Base-by-base conservation (phyloP, 2,888 invertebrate species). In the Mactromeris polynyma region DNA sequence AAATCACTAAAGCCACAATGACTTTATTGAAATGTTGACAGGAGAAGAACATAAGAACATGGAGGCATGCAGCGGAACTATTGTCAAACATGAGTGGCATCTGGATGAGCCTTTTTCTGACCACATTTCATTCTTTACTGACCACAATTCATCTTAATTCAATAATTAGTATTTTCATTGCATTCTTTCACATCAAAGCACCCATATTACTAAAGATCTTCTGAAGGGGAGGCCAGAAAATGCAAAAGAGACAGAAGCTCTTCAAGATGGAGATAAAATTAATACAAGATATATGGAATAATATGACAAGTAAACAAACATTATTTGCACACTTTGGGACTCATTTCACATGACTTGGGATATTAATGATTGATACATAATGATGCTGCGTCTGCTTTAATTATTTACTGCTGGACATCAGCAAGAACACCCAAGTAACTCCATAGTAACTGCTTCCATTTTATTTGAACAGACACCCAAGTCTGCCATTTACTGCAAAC, bases 281-380 rank as follows among this genome's bases (percentile, higher is more conserved):
- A 46, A 51, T 84, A 31, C 73, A 84, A 78, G 84, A 84, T 84
- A 77, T 84, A 84, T 46, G 84, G 79, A 77, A 46, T 9, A 54
- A 33, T 78, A 26, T 78, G 84, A 78, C 84, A 84, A 40, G 83
- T 83, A 64, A 83, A 42, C 73, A 73, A 33, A 2, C 26, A 17
- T 73, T 26, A 73, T 83, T 73, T 83, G 83, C 83, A 73, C 38
- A 73, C 46, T 64, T 46, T 11, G 73, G 73, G 21, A 33, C 33
- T 33, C 33, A 1, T 33, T 69, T 73, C 19, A 36, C 33, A 73
- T 73, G 73, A 73, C 14, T 33, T 73, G 36, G 14, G 17, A 33
- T 36, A 11, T 26, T 73, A 36, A 73, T 33, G 19, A 73, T 73
- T 73, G 33, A 33, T 31, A 73, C 33, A 36, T 73, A 73, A 73